phyloP scores from a whole-genome alignment of 2,797 vertebrate species.

The Bradypodion ventrale region DNA sequence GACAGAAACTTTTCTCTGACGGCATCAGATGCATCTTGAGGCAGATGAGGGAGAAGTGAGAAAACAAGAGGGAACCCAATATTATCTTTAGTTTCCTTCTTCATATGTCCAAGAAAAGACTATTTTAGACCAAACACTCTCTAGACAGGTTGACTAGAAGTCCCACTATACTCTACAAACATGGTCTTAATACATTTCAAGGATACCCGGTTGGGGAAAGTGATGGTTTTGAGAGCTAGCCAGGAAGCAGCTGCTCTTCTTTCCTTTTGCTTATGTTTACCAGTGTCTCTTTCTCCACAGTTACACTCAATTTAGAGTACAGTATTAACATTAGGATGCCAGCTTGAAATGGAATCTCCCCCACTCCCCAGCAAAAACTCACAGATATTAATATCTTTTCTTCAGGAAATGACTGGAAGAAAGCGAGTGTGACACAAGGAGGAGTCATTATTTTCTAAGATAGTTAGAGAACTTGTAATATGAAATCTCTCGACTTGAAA shows the following conservation, averaged over 20 bases:
- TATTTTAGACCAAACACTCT: background rate
- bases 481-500: background rate
- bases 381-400: background rate
- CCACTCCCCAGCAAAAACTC: too few relatives aligned
- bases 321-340: background rate
- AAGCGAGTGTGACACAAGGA: background rate
- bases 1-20: conserved; percentile 53
- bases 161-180: too few relatives aligned
- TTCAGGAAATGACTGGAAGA: background rate
- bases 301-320: background rate
- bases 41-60: background rate
- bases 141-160: background rate
- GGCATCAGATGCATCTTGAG: conserved; percentile 22
- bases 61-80: background rate
- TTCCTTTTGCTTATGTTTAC: background rate
- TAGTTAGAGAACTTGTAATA: background rate
- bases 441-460: background rate
- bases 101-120: background rate
- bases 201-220: background rate
- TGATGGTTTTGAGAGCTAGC: background rate
- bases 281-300: background rate
- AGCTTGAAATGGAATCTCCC: background rate
- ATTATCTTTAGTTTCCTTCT: background rate
- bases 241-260: background rate
- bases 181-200: background rate